Base-by-base conservation (phyloP, 1,140 invertebrate species). In the Drosophila erecta region DNA sequence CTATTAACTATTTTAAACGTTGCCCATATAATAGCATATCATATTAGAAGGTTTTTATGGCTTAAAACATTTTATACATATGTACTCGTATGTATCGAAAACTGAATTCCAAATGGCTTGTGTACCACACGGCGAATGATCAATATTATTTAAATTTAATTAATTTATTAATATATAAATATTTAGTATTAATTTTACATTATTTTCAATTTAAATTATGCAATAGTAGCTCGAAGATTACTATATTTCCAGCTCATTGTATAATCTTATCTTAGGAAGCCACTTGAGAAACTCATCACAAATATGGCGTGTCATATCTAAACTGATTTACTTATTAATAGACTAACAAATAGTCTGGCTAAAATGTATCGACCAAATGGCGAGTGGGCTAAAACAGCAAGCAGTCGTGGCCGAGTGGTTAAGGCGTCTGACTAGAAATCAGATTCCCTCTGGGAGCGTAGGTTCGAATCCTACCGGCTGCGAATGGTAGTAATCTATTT, bases 351-450 rank as follows among this genome's bases (percentile, higher is more conserved):
- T 27, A 44, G 15, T 47, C 12, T 30, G 46, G 24, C 24, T 3
- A n/a, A 27, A 10, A 11, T 15, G 46, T 17, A 6, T 10, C 15
- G 24, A 41, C 61, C 44, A 67, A 77, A 67, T 72, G 54, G 49
- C 8, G 40, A 76, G 62, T 51, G 72, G 76, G 57, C 73, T 10
- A 14, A 57, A 55, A 62, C 51, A 51, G 1, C 8, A 11, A 77
- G 95, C 95, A 95, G 95, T 95, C 95, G 94, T 96, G 95, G 95
- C 95, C 95, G 95, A 96, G 95, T 94, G 95, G 95, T 96, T 96
- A 96, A 96, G 95, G 95, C 95, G 95, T 95, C 95, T 95, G 95
- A 96, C 95, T 95, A 95, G 95, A 96, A 96, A 95, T 96, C 95
- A 95, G 95, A 95, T 96, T 95, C 95, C 95, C 95, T 96, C 94